Evolutionary conservation across 2,113 vertebrate species (phyloP).

Genomic region (Syngnathus floridae): DNA sequence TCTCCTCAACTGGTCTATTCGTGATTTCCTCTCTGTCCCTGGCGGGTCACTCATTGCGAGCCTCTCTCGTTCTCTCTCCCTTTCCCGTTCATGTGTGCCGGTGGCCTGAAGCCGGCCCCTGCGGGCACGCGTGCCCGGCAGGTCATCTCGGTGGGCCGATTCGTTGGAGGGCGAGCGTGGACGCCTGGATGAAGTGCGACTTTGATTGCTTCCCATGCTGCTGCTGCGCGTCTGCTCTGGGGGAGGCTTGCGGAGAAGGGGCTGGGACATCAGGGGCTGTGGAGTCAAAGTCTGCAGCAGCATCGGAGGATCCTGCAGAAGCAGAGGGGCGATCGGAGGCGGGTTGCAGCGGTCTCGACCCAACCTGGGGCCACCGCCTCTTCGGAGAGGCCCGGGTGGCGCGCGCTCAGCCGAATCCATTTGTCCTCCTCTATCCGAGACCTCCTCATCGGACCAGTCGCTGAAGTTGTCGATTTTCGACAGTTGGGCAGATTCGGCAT

Average conservation of each 20-base stretch:
- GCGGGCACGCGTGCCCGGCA: constrained; percentile 60
- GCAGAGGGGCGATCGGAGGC: constrained; percentile 61
- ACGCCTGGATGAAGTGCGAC: constrained; percentile 79
- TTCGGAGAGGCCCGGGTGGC: constrained; percentile 39
- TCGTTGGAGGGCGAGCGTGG: constrained; percentile 89
- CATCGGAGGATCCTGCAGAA: constrained; percentile 65
- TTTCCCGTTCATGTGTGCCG: constrained; percentile 71
- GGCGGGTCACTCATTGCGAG: constrained; percentile 72
- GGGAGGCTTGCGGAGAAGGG: constrained; percentile 73
- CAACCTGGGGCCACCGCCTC: constrained; percentile 30
- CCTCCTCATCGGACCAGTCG: constrained; percentile 95
- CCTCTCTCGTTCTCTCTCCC: constrained; percentile 68
- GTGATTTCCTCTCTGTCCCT: constrained; percentile 84
- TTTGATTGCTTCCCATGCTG: constrained; percentile 88
- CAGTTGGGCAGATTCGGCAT: constrained; percentile 48
- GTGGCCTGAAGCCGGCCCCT: constrained; percentile 75
- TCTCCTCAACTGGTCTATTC: constrained; percentile 93
- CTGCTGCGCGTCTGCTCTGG: constrained; percentile 84
- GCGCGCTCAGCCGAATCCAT: constrained; percentile 53
- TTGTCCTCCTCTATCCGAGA: constrained; percentile 25
- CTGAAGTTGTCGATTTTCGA: constrained; percentile 85
- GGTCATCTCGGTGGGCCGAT: constrained; percentile 81
- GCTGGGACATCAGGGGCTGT: constrained; percentile 71
- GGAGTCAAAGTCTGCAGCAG: constrained; percentile 59
- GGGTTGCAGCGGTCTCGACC: constrained; percentile 54